These are phyloP conservation scores for Clarias magur DNA, from an alignment of 2,113 vertebrate species.

Conservation along the genomic window DNA sequence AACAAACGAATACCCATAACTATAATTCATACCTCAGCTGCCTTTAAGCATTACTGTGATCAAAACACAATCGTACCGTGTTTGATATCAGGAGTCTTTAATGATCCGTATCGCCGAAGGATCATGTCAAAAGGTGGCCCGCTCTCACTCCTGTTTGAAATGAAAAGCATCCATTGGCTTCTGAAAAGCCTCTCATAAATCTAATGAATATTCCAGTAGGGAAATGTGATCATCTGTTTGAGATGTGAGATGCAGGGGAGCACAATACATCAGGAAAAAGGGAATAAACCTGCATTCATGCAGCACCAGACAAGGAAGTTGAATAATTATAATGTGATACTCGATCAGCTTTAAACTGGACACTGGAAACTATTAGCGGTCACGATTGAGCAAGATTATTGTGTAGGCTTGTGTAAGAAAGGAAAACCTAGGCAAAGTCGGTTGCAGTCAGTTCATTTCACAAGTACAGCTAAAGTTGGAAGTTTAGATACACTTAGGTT, in stretches of 20 bases:
- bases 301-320: not conserved
- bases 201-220: slow-evolving; percentile 19
- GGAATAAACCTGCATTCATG: not conserved
- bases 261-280: not conserved
- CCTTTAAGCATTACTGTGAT: no score
- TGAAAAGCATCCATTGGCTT: slow-evolving; percentile 2
- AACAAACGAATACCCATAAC: not conserved
- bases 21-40: not conserved
- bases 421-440: not conserved
- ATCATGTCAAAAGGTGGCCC: not conserved
- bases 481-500: no score
- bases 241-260: not conserved
- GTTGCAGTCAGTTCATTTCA: not conserved
- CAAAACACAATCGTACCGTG: not conserved
- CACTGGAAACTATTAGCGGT: not conserved
- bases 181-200: not conserved
- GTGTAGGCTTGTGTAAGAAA: not conserved
- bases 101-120: not conserved
- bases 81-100: not conserved
- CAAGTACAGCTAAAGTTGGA: not conserved
- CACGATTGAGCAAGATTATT: not conserved
- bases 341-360: not conserved
- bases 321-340: not conserved
- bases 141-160: not conserved
- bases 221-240: not conserved